Base-by-base conservation (phyloP, 2,888 invertebrate genomes). In the Liopterus haemorrhoidalis region DNA sequence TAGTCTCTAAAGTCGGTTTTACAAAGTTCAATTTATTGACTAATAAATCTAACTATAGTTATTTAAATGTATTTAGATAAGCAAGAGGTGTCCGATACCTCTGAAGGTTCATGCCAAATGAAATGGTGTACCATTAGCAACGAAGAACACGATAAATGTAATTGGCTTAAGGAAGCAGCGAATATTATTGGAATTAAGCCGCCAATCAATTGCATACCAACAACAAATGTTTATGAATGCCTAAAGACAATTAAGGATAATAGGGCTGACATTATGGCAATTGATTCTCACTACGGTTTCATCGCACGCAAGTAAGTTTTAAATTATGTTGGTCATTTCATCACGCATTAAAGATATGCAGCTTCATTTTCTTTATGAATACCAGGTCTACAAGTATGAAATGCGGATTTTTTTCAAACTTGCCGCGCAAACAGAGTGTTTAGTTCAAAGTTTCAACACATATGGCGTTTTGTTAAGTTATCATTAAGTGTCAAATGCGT, bases 201-300 rank as follows among this genome's bases (percentile, higher is more conserved):
- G 0, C 53, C 66, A 0, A 65, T 83, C 31, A 58, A 71, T 14
- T 81, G 79, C 59, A 66, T 70, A 3, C 67, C 69, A 51, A 63
- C 70, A 2, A 42, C 51, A 1, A 67, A 64, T 18, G 65, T 70
- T 3, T 67, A 79, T 47, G 68, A 73, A 1, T 82, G 82, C 53
- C 60, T 82, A 4, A 60, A 62, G 0, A 71, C 72, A 43, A 74
- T 82, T 6, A 64, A 62, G 15, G 67, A 70, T 2, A 60, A 66
- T 2, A 58, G 65, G 3, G 72, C 76, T 0, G 81, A 82, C 54
- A 71, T 82, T 49, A 71, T 78, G 8, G 72, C 75, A 0, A 69
- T 76, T 3, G 76, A 78, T 12, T 75, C 81, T 0, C 78, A 81
- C 57, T 78, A 76, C 47, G 81, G 81, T 45, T 78, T 73, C 51